Base-by-base conservation (phyloP, 64 coral and sea anemone species). In the Montipora efflorescens region DNA sequence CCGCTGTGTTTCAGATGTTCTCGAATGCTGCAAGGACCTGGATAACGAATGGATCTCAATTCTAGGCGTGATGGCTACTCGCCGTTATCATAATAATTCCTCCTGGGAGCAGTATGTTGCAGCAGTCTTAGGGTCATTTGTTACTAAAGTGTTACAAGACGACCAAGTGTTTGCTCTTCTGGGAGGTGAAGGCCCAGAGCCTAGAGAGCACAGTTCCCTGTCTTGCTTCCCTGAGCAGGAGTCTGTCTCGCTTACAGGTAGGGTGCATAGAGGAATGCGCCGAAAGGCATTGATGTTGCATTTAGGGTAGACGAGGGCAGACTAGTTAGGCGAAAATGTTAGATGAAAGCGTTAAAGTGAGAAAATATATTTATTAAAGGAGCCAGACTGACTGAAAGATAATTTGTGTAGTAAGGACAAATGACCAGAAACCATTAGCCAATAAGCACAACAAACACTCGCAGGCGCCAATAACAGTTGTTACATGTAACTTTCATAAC, bases 131-230 rank as follows among this genome's bases (percentile, higher is more conserved):
- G 66, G 82, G 5, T 85, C 82, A 21, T 46, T 85, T 8, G 61
- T 85, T 1, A 85, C 49, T 45, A 47, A 49, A 47, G 82, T 85
- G 62, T 19, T 85, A 21, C 62, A 85, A 47, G 82, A 85, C 59
- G 82, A 85, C 64, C 82, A 71, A 48, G 82, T 85, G 36, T 85
- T 85, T 71, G 82, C 82, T 21, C 13, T 71, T 15, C 47, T 85
- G 46, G 82, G 45, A 71, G 82, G 82, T 11, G 62, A 85, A 19
- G 15, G 15, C 67, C 7, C 43, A 44, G 18, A 67, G 14, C 66
- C 64, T 2, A 48, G 45, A 48, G 62, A 15, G 22, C 64, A 85
- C 8, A 85, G 62, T 85, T 36, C 82, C 47, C 18, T 85, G 36
- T 9, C 16, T 16, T 2, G 44, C 19, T 11, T 19, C 66, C 62